Evolutionary conservation across 2,888 invertebrate species (phyloP).

Genomic region (Temnothorax unifasciatus): DNA sequence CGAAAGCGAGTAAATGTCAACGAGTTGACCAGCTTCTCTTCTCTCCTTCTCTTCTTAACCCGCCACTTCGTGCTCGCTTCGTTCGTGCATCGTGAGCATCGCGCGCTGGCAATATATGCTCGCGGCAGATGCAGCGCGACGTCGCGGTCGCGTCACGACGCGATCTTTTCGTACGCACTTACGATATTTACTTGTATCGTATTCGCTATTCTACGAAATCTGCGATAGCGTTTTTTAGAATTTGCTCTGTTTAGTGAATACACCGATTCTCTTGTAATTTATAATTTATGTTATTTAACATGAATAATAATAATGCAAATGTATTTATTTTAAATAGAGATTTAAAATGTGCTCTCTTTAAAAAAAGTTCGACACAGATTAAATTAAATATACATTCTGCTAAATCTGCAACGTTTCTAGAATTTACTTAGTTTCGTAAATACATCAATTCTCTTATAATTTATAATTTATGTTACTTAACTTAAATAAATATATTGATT

Average conservation of each 20-base stretch:
- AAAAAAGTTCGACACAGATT: not conserved
- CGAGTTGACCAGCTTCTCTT: conserved; percentile 43
- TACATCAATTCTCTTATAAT: too few species aligned
- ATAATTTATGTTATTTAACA: not conserved
- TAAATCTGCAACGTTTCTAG: too few species aligned
- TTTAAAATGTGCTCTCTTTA: not conserved
- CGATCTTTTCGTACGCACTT: conserved; percentile 25
- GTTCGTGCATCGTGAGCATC: conserved; percentile 18
- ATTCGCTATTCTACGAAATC: not conserved
- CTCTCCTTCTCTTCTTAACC: conserved; percentile 5
- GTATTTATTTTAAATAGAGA: not conserved
- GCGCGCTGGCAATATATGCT: conserved; percentile 54
- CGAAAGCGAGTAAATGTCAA: conserved; percentile 68
- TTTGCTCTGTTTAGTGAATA: not conserved
- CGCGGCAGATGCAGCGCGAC: conserved; percentile 53
- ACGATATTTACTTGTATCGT: not conserved
- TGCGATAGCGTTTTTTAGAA: not conserved
- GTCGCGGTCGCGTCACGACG: conserved; percentile 44
- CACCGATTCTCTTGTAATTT: not conserved
- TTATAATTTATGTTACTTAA: too few species aligned
- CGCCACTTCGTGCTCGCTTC: conserved; percentile 14
- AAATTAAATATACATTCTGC: not conserved
- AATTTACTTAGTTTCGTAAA: too few species aligned
- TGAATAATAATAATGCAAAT: too few species aligned
- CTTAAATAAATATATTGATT: not conserved